These are phyloP conservation scores for Opisthocomus hoazin DNA, from an alignment of 2,113 vertebrate species.

Conservation along the genomic window DNA sequence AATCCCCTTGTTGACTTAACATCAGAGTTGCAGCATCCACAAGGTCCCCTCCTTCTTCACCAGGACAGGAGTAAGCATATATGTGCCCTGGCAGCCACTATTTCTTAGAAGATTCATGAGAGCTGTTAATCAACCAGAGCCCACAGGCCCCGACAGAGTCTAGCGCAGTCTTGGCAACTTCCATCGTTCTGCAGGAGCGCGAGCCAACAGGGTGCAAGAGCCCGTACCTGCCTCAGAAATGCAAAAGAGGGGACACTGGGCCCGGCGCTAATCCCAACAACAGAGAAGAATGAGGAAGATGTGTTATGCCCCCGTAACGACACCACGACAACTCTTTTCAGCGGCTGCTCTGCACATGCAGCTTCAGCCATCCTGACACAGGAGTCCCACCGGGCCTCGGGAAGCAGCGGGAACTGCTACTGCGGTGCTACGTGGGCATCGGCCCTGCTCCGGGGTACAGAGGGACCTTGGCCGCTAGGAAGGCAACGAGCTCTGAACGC, in stretches of 20 bases:
- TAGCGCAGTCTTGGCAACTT: background rate
- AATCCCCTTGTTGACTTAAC: background rate
- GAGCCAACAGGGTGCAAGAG: background rate
- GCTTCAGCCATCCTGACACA: background rate
- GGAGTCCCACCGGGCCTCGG: rapidly evolving
- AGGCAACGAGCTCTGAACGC: rapidly evolving
- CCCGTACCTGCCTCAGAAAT: background rate
- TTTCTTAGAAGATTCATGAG: background rate
- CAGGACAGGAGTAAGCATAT: background rate
- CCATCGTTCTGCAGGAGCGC: background rate
- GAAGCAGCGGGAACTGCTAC: background rate
- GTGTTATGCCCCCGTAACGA: rapidly evolving
- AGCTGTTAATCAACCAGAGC: background rate
- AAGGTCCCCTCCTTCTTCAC: background rate
- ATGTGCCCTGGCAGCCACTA: background rate
- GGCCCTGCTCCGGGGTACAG: background rate
- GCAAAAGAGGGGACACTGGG: background rate
- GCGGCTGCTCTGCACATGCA: rapidly evolving
- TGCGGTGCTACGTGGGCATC: rapidly evolving
- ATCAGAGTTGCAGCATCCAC: background rate
- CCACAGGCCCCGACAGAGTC: background rate
- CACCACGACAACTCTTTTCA: background rate
- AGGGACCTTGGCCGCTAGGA: background rate
- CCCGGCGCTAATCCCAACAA: background rate
- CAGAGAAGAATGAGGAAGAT: background rate